A percentile compares a stretch with the other conserved stretches of the same genome.
phyloP scores from a whole-genome alignment of 2,113 vertebrate genomes.

The Epinephelus fuscoguttatus region DNA sequence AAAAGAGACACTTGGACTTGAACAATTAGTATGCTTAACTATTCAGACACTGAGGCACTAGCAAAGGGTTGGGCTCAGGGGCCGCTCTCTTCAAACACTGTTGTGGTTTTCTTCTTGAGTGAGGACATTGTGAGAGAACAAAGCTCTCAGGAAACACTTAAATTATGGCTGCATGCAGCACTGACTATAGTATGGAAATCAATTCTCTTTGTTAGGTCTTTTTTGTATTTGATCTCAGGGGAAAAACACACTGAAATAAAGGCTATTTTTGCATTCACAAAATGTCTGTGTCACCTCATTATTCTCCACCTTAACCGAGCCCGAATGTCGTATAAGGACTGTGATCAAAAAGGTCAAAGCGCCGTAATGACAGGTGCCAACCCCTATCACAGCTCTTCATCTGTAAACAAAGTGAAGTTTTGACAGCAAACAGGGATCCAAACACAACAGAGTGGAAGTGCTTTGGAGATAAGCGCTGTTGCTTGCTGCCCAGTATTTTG shows the following conservation, averaged over 20 bases:
- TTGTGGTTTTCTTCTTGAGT: constrained; percentile 27
- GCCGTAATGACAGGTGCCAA: constrained; percentile 38
- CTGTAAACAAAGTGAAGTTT: constrained; percentile 70
- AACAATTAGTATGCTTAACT: constrained; percentile 45
- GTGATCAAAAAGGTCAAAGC: constrained; percentile 63
- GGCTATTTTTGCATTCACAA: constrained; percentile 58
- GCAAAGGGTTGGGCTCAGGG: constrained; percentile 9
- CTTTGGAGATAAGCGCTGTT: constrained; percentile 19
- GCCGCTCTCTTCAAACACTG: constrained; percentile 32
- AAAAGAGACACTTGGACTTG: constrained; percentile 31
- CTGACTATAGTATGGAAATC: constrained; percentile 19
- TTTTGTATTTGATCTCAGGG: constrained; percentile 54
- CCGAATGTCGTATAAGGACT: constrained; percentile 3
- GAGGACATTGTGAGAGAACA: constrained; percentile 39
- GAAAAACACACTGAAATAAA: constrained; percentile 59
- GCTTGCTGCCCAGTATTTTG: constrained; percentile 31
- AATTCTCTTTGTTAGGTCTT: constrained; percentile 29
- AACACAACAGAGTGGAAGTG: constrained; percentile 24
- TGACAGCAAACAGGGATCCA: constrained; percentile 68
- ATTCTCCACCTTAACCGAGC: not conserved
- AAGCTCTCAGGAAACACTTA: constrained; percentile 34
- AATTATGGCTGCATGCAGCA: constrained; percentile 28
- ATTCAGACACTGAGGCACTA: constrained; percentile 32
- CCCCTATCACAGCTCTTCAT: constrained; percentile 49
- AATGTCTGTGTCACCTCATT: not conserved